A percentile compares a stretch with the other conserved stretches of the same genome.
Evolutionary conservation across 2,113 vertebrate genomes (phyloP).

Genomic region (Chauna torquata): DNA sequence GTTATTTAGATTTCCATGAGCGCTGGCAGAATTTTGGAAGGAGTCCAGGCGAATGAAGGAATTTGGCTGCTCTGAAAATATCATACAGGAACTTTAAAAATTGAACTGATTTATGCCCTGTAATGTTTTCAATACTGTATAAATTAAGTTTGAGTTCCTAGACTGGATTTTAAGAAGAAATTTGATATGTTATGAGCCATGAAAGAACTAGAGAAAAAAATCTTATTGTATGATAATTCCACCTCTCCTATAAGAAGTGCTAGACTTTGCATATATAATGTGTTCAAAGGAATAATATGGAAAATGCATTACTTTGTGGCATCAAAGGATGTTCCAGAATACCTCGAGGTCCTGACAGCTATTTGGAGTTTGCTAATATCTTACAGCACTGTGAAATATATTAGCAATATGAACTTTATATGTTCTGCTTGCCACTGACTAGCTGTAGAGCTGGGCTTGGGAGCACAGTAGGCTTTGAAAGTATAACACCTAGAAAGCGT

Average conservation of each 20-base stretch:
- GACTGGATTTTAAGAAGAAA: slow-evolving; percentile 72
- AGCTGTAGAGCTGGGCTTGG: not conserved
- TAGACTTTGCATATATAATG: slow-evolving; percentile 71
- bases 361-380: slow-evolving; percentile 46
- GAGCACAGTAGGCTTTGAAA: not conserved
- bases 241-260: slow-evolving; percentile 48
- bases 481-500: not conserved
- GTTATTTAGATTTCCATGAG: slow-evolving; percentile 83
- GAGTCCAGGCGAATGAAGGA: slow-evolving; percentile 73
- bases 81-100: slow-evolving; percentile 76
- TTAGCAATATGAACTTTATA: slow-evolving; percentile 24
- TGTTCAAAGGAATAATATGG: slow-evolving; percentile 57
- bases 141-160: slow-evolving; percentile 78
- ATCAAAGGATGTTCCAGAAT: slow-evolving; percentile 70
- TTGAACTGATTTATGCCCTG: slow-evolving; percentile 79
- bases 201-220: slow-evolving; percentile 68
- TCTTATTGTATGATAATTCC: slow-evolving; percentile 60
- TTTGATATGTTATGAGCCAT: slow-evolving; percentile 70
- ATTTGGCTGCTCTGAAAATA: slow-evolving; percentile 78
- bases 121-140: slow-evolving; percentile 82
- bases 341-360: slow-evolving; percentile 57
- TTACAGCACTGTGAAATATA: slow-evolving; percentile 46
- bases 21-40: slow-evolving; percentile 78
- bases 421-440: not conserved
- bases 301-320: slow-evolving; percentile 51